Base-by-base conservation (phyloP, 2,113 vertebrate species). In the Chascanopsetta lugubris region DNA sequence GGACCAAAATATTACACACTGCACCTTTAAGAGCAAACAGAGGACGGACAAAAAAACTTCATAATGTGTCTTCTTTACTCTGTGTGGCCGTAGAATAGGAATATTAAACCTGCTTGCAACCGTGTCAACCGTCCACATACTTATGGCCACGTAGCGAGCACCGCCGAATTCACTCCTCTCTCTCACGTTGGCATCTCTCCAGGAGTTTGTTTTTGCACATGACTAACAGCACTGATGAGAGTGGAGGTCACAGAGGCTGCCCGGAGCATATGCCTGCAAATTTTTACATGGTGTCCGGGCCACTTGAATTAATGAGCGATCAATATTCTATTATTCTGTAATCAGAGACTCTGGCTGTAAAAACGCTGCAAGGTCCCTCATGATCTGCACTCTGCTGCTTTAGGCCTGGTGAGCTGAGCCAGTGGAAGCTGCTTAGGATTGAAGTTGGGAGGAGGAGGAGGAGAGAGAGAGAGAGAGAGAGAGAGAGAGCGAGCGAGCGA, bases 271-370 rank as follows among this genome's bases (percentile, higher is more conserved):
- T 26, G 43, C 36, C 66, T 46, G 64, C 40, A 72, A 9, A 36
- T 32, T 38, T 70, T 48, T 24, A 56, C 42, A 61, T n/a, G 18
- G 51, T 46, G 51, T 34, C 22, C 47, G 60, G 25, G 61, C 75
- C 58, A 58, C 61, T 71, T 57, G 70, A 84, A 80, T 73, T 77
- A 71, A 85, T 74, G 60, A 49, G 24, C 24, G 64, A 75, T 86
- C 74, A 62, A 78, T 88, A 83, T 78, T 72, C 56, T 72, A 77
- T 85, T 80, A 87, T 76, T 59, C 65, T 65, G 58, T 71, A 68
- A 80, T 70, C 54, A 78, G 54, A 65, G 30, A 68, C 40, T 24
- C 51, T 3, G 1, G 17, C 22, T 13, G 24, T 58, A 2, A 47
- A 66, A 75, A 75, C 66, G 61, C 55, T 42, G 79, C 56, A 30